Base-by-base conservation (phyloP, 92 coral and sea anemone species). In the Pocillopora meandrina region DNA sequence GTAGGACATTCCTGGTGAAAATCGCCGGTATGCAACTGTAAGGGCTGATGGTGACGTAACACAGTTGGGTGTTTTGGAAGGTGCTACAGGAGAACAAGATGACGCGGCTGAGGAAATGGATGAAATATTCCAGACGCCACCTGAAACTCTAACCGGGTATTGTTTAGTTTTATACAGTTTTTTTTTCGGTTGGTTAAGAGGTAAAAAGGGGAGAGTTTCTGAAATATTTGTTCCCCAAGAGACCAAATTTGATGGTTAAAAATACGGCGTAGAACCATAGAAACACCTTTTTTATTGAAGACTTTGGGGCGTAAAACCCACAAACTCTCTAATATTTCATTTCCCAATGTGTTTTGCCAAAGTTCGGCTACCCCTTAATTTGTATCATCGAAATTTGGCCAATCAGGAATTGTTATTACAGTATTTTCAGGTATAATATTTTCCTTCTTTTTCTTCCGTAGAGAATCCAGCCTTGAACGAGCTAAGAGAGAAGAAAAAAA, bases 401-500 rank as follows among this genome's bases (percentile, higher is more conserved):
- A 70, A 16, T 34, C 19, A 33, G 34, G n/a, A 10, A 33, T 7
- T 42, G 35, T 17, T 18, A 6, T 47, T 21, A 19, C 15, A 14
- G 7, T 71, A 0, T 61, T 49, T 70, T 21, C 5, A 35, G 19
- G 12, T 9, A 47, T 19, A 18, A 4, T 56, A 11, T 33, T 35
- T 65, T 55, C 10, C 67, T 8, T 63, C 31, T 26, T 10, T 18
- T 76, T 63, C 12, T 83, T 33, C 12, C 66, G 31, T 36, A 92
- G 98, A 56, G 92, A 70, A 12, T 59, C 75, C 82, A 81, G 57
- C 56, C 56, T 67, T 19, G 92, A 89, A 64, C 60, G 74, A 59
- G 93, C 92, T n/a, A 79, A 68, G 34, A 61, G 47, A 33, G 91
- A 89, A 75, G 93, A 87, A 69, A 95, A 87, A 61, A 83, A 89